These are phyloP conservation scores for Pinctada fucata DNA, from an alignment of 2,888 invertebrate genomes.

Conservation along the genomic window DNA sequence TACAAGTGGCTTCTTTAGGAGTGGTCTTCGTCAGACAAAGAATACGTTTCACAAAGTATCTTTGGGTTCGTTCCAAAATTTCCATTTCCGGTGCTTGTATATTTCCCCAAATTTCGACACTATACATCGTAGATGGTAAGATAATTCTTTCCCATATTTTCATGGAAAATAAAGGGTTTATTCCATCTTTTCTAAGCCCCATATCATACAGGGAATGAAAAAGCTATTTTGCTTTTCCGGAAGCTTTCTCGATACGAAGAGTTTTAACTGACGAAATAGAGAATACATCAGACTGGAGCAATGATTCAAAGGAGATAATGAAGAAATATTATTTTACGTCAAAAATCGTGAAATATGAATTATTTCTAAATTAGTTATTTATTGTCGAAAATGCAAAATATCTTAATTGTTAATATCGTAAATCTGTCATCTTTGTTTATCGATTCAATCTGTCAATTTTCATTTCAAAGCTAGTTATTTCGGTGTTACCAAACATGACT, in stretches of 20 bases:
- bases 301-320: too few species aligned
- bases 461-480: too few species aligned
- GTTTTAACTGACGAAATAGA: too few species aligned
- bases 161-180: not conserved
- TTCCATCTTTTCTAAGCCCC: not conserved
- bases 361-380: too few species aligned
- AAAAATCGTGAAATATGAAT: too few species aligned
- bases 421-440: too few species aligned
- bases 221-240: not conserved
- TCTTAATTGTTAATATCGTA: too few species aligned
- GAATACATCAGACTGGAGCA: too few species aligned
- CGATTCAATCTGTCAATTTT: too few species aligned
- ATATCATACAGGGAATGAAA: not conserved
- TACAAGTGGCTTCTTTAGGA: not conserved
- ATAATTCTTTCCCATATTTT: slow-evolving; percentile 3
- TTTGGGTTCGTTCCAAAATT: not conserved
- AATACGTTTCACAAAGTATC: not conserved
- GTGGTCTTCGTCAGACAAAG: not conserved
- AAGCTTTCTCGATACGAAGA: not conserved
- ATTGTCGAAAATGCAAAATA: too few species aligned
- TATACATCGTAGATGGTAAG: not conserved
- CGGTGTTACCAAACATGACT: too few species aligned
- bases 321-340: too few species aligned
- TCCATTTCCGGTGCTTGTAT: not conserved
- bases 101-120: not conserved